Conservation (phyloP, 2,888 invertebrate species). For the Hecatera dysodea region DNA sequence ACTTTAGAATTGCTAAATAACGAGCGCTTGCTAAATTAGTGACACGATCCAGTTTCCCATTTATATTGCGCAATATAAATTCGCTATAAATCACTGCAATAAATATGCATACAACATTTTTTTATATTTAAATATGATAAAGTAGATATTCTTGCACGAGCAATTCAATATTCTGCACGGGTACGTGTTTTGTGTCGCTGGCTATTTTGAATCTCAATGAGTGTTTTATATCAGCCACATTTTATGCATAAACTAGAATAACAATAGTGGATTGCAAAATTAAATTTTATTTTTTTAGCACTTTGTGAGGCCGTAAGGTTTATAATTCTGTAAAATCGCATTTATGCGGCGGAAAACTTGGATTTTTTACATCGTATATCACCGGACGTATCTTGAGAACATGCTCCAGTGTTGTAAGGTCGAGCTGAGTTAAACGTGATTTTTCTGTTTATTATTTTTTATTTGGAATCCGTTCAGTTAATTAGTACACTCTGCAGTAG, state of each 20-base stretch:
- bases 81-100: constrained; percentile 75
- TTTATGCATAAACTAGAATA: constrained; percentile 69
- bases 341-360: constrained; percentile 43
- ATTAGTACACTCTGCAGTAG: constrained; percentile 80
- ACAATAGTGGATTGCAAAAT: constrained; percentile 62
- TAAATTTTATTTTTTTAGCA: constrained; percentile 54
- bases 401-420: constrained; percentile 70
- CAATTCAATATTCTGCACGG: constrained; percentile 75
- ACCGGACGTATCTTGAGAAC: constrained; percentile 76
- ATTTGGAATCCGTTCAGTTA: constrained; percentile 84
- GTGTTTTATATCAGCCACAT: constrained; percentile 70
- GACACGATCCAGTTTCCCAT: constrained; percentile 80
- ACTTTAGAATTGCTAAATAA: constrained; percentile 82
- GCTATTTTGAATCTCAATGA: constrained; percentile 78
- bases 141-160: constrained; percentile 60
- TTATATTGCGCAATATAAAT: constrained; percentile 73
- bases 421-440: constrained; percentile 72
- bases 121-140: constrained; percentile 70
- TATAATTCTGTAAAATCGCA: constrained; percentile 54
- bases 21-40: constrained; percentile 80
- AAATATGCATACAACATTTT: constrained; percentile 58
- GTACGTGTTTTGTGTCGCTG: constrained; percentile 69
- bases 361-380: constrained; percentile 64
- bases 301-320: constrained; percentile 55
- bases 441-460: constrained; percentile 80